Base-by-base conservation (phyloP, 2,888 invertebrate species). In the Emmelina monodactyla region DNA sequence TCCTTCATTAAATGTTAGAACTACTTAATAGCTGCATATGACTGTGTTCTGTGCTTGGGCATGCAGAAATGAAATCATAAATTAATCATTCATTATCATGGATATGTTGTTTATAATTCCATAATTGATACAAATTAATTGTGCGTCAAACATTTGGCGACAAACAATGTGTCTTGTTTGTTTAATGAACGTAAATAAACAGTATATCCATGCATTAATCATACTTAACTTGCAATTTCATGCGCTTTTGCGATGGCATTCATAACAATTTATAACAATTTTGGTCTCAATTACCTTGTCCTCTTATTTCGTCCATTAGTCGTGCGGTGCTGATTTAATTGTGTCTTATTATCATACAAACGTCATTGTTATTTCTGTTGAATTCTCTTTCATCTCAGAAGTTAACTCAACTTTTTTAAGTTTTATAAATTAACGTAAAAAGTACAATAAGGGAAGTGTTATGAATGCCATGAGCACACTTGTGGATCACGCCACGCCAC, bases 61-160 rank as follows among this genome's bases (percentile, higher is more conserved):
- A 78, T 79, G 79, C 79, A 79, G 79, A 75, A 76, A 79, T 78
- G 76, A 63, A 62, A 61, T 51, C 37, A 55, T 56, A n/a, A n/a
- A 55, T 65, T 64, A 60, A 50, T 51, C 47, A 51, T 59, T 65
- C 62, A n/a, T 25, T 19, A 9, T 3, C 25, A 10, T 25, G 25
- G 25, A 25, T 25, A 25, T 25, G 9, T 25, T 25, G 25, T 10
- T 9, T 25, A 25, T 11, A n/a, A n/a, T n/a, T n/a, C n/a, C n/a
- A n/a, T 30, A 4, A 31, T 9, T 14, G n/a, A n/a, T n/a, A n/a
- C n/a, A n/a, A n/a, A n/a, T n/a, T n/a, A n/a, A n/a, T n/a, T n/a
- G n/a, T n/a, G n/a, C n/a, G n/a, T n/a, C n/a, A n/a, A n/a, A n/a
- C n/a, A n/a, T n/a, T n/a, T n/a, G n/a, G n/a, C n/a, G n/a, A n/a